Evolutionary conservation across 2,113 vertebrate genomes (phyloP).

Genomic region (Mormoops blainvillei): DNA sequence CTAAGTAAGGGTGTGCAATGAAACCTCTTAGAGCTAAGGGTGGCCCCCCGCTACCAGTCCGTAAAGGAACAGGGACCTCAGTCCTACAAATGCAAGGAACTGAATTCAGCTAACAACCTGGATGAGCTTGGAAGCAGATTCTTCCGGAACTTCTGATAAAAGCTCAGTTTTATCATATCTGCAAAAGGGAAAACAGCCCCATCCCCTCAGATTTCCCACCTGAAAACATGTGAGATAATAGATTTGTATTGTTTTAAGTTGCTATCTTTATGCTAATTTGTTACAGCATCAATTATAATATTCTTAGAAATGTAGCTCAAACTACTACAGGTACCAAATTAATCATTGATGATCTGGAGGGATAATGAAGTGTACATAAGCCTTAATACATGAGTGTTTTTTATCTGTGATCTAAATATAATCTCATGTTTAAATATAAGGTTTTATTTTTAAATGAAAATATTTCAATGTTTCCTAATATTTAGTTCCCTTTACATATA

Average conservation of each 20-base stretch:
- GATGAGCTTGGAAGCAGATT: neutral
- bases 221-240: neutral
- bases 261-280: neutral
- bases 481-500: constrained; percentile 2
- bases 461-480: neutral
- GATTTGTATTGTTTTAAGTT: neutral
- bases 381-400: neutral
- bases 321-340: neutral
- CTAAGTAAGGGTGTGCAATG: neutral
- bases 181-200: neutral
- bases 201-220: neutral
- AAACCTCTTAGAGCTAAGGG: neutral
- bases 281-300: neutral
- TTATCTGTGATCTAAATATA: neutral
- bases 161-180: neutral
- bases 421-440: neutral
- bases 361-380: neutral
- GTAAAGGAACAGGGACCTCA: neutral
- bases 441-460: constrained; percentile 3
- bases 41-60: neutral
- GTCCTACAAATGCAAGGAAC: neutral
- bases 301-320: neutral
- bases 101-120: neutral
- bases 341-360: neutral
- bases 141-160: neutral